Evolutionary conservation across 1,140 invertebrate genomes (phyloP), one percentile per base, ranked within the genome.

Genomic region (Drosophila guanche): DNA sequence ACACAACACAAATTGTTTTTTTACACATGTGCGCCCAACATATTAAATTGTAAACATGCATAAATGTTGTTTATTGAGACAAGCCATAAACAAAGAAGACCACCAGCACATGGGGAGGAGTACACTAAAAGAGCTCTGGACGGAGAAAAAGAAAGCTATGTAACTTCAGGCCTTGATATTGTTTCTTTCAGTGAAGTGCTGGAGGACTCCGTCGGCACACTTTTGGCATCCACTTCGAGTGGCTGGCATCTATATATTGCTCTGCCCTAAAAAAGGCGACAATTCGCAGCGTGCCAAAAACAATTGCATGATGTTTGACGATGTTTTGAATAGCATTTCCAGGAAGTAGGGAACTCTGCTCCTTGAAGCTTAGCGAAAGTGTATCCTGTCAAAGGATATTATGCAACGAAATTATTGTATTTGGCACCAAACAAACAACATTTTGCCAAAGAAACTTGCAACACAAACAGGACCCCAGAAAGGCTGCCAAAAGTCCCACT

Each of bases 21-120:
- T 81, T 67, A 72, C 76, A 76, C 78, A 76, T 81, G 76, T 72
- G 51, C 72, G 77, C 71, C 48, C 70, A 72, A 65, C 78, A 79
- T 79, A 79, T 81, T 76, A 81, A 81, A 81, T 81, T 81, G 72
- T 81, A 76, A 81, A 79, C 76, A 81, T 76, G 66, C 78, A 81
- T 75, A 75, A 79, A 80, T 80, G 60, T 71, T 80, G 76, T 79
- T 79, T 80, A 80, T 77, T 79, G 74, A 57, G 66, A 42, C 46
- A 59, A 52, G 52, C 63, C 69, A 60, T 42, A 60, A 51, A 50
- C 62, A 62, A 63, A 76, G 48, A 62, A 57, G 45, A 23, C 43
- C 55, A 62, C 23, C 71, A 43, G 20, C 45, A 51, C 8, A 3
- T 40, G 14, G 33, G 2, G 55, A 45, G 45, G 3, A 48, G 16